Evolutionary conservation across 2,888 invertebrate genomes (phyloP).

Genomic region (Habroteleia sp.): DNA sequence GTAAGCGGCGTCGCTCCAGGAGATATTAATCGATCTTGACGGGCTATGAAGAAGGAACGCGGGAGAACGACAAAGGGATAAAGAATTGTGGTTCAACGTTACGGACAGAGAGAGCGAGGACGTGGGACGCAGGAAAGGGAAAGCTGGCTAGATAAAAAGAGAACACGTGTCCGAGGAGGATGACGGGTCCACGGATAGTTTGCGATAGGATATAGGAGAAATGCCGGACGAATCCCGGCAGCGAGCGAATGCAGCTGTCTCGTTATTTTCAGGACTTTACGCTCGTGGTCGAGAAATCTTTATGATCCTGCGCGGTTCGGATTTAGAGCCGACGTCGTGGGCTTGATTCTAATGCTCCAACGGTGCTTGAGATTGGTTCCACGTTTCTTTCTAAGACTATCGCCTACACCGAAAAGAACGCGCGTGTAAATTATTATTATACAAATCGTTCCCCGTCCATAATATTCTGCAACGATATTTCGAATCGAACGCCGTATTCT

Average conservation of each 20-base stretch:
- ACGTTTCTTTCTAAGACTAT: conserved; percentile 52
- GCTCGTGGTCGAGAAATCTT: conserved; percentile 57
- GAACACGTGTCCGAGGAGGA: conserved; percentile 54
- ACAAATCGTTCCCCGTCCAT: conserved; percentile 6
- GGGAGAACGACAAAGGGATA: conserved; percentile 56
- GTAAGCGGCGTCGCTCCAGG: conserved; percentile 64
- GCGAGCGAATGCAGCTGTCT: conserved; percentile 74
- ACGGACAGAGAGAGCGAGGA: conserved; percentile 50
- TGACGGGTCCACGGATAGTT: conserved; percentile 54
- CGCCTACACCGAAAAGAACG: conserved; percentile 51
- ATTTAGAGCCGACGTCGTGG: conserved; percentile 57
- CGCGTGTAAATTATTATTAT: conserved; percentile 25
- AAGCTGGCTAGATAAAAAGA: conserved; percentile 52
- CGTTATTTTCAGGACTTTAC: conserved; percentile 77
- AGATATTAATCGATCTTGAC: conserved; percentile 66
- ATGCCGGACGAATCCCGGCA: conserved; percentile 66
- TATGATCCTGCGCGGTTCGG: conserved; percentile 57
- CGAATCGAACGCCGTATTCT: conserved; percentile 12
- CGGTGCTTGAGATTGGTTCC: conserved; percentile 50
- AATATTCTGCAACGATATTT: conserved; percentile 38
- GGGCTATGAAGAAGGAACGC: conserved; percentile 64
- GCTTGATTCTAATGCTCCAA: conserved; percentile 49
- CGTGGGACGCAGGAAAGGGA: conserved; percentile 56
- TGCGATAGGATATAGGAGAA: conserved; percentile 57
- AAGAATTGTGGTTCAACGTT: conserved; percentile 43